Evolutionary conservation across 2,797 vertebrate genomes (phyloP).

Genomic region (Phrynocephalus vlangalii): DNA sequence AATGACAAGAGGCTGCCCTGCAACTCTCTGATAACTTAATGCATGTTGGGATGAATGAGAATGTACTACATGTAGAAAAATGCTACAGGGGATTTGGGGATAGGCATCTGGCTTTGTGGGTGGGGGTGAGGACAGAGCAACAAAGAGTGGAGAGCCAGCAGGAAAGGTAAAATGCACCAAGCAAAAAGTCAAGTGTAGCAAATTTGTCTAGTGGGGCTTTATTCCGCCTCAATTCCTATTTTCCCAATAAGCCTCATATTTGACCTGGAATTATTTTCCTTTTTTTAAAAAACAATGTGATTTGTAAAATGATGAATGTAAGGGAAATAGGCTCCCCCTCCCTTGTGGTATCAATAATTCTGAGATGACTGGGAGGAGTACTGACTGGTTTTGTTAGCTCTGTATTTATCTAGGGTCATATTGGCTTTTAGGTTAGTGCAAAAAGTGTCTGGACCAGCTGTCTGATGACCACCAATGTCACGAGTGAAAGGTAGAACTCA

Average conservation of each 20-base stretch:
- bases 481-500: neutral
- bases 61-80: slow-evolving; percentile 12
- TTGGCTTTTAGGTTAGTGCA: slow-evolving; percentile 11
- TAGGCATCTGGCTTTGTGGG: slow-evolving; percentile 6
- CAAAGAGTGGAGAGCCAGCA: slow-evolving; percentile 7
- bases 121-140: neutral
- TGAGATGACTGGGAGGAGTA: neutral
- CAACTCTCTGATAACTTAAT: slow-evolving; percentile 14
- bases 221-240: slow-evolving; percentile 27
- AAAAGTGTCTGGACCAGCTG: neutral
- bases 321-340: neutral
- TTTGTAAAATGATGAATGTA: neutral
- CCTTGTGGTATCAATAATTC: neutral
- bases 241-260: slow-evolving; percentile 14
- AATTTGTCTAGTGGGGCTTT: slow-evolving; percentile 27
- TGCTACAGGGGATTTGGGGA: neutral
- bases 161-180: neutral
- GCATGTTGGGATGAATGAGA: neutral
- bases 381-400: slow-evolving; percentile 25
- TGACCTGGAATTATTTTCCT: slow-evolving; percentile 14
- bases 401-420: slow-evolving; percentile 6
- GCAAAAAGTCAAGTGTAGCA: slow-evolving; percentile 12
- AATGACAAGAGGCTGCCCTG: neutral
- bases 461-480: neutral
- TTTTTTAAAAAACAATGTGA: neutral